Conservation (phyloP, 1,140 invertebrate species). For the Akabosia matsudoensis region DNA sequence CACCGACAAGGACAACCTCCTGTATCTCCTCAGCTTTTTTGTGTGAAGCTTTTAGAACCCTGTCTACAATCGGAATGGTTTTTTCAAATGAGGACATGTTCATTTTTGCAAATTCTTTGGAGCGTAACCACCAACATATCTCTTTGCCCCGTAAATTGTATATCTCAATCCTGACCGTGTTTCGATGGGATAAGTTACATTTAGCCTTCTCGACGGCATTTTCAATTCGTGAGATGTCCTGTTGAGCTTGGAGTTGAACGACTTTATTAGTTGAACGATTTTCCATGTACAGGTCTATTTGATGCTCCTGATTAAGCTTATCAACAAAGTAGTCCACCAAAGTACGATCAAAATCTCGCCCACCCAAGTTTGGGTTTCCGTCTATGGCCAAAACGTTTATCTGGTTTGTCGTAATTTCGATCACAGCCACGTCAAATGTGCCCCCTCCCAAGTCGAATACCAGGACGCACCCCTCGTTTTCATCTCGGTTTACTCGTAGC, state of each 20-base stretch:
- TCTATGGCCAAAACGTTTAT: conserved; percentile 62
- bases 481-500: neutral
- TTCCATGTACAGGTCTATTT: neutral
- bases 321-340: conserved; percentile 49
- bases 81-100: conserved; percentile 13
- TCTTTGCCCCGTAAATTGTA: neutral
- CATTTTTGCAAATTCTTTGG: conserved; percentile 16
- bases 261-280: conserved; percentile 40
- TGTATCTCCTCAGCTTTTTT: conserved; percentile 53
- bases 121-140: neutral
- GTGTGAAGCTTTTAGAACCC: conserved; percentile 50
- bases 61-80: conserved; percentile 17
- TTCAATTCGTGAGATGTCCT: conserved; percentile 46
- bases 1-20: conserved; percentile 48
- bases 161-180: conserved; percentile 36
- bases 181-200: conserved; percentile 47
- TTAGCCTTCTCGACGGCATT: conserved; percentile 49
- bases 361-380: conserved; percentile 53
- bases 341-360: conserved; percentile 48
- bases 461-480: conserved; percentile 55
- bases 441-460: conserved; percentile 61
- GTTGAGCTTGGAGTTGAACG: conserved; percentile 31
- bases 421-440: conserved; percentile 83
- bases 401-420: conserved; percentile 92
- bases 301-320: conserved; percentile 48